A percentile compares a stretch with the other conserved stretches of the same genome.
Evolutionary conservation across 2,888 invertebrate species (phyloP).

Genomic region (Chymomyza amoena): DNA sequence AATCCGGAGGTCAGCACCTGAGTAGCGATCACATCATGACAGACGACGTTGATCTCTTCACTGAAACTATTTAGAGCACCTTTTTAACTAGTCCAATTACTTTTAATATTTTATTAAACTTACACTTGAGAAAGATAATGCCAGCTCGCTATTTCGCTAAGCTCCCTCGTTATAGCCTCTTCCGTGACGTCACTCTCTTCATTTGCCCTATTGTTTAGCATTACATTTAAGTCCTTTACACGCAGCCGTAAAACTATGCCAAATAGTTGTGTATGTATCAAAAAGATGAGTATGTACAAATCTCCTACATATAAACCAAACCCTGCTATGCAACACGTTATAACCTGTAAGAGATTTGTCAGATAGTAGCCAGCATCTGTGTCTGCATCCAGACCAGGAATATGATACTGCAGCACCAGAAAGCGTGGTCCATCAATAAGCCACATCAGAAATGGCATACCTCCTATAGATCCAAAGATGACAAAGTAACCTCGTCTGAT

Average conservation of each 20-base stretch:
- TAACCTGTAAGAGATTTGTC: constrained; percentile 30
- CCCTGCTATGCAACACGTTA: constrained; percentile 24
- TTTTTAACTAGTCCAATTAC: background rate
- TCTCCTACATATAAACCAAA: constrained; percentile 45
- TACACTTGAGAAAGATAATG: constrained; percentile 41
- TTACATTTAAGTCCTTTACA: constrained; percentile 26
- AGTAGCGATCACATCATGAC: constrained; percentile 10
- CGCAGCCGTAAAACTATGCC: constrained; percentile 36
- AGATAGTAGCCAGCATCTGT: constrained; percentile 32
- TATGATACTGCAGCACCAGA: constrained; percentile 33
- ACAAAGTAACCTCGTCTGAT: constrained; percentile 19
- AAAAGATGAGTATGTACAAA: constrained; percentile 28
- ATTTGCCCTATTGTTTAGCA: background rate
- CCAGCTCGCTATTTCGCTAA: constrained; percentile 36
- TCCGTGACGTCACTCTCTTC: background rate
- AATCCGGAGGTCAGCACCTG: constrained; percentile 28
- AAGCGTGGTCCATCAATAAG: constrained; percentile 17
- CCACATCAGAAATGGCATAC: constrained; percentile 22
- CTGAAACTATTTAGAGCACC: background rate
- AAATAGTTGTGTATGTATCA: constrained; percentile 31
- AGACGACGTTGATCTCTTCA: background rate
- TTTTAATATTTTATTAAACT: background rate
- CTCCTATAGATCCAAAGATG: background rate
- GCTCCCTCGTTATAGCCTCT: background rate
- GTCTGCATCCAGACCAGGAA: constrained; percentile 36